Conservation (phyloP, 2,797 vertebrate species). For the Heterohyrax brucei region DNA sequence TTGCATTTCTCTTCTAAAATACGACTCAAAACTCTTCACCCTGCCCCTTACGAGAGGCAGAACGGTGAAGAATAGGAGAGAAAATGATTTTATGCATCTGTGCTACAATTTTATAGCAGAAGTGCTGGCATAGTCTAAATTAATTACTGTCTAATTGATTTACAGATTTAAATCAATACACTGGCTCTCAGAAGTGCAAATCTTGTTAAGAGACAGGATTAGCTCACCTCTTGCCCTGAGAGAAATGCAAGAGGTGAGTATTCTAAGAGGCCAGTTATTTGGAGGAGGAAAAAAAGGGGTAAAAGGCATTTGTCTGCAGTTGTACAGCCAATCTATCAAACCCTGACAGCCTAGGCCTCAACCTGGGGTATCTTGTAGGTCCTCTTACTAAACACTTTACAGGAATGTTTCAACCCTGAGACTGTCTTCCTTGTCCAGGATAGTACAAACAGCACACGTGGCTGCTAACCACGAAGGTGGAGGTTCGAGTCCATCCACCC, state of each 20-base stretch:
- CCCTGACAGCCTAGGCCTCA: neutral
- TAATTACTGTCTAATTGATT: too few relatives aligned
- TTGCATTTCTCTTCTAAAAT: neutral
- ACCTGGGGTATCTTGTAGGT: fast-evolving
- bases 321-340: neutral
- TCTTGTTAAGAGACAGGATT: neutral
- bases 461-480: neutral
- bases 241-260: neutral
- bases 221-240: neutral
- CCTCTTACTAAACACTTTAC: fast-evolving
- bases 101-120: neutral
- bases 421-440: neutral
- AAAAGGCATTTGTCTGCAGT: neutral
- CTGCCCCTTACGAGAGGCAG: neutral
- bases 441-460: neutral
- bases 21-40: neutral
- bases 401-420: neutral
- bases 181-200: neutral
- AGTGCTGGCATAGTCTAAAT: too few relatives aligned
- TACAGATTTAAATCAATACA: neutral
- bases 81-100: neutral
- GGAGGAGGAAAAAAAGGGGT: neutral
- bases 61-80: neutral
- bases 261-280: neutral
- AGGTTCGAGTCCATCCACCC: neutral